phyloP scores from a whole-genome alignment of 2,888 invertebrate genomes.

The Bombylius major region DNA sequence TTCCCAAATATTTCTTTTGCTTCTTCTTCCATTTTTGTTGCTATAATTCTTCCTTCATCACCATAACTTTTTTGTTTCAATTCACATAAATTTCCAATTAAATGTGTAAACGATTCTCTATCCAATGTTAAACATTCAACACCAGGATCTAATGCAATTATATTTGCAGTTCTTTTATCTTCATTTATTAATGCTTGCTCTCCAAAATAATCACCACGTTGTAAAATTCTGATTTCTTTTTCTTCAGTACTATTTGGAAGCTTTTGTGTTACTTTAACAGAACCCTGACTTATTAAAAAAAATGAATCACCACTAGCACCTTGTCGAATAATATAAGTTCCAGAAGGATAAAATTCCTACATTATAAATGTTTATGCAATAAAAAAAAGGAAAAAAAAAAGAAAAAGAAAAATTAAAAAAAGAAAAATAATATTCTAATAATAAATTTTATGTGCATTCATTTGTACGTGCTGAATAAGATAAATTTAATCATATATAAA shows the following conservation, averaged over 20 bases:
- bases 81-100: slow-evolving; percentile 64
- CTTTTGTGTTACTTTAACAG: slow-evolving; percentile 60
- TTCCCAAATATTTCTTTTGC: too few species aligned
- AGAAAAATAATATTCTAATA: background rate
- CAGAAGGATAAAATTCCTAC: slow-evolving; percentile 70
- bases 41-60: slow-evolving; percentile 43
- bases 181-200: slow-evolving; percentile 78
- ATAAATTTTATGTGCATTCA: background rate
- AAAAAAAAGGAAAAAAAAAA: too few species aligned
- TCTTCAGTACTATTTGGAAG: slow-evolving; percentile 45
- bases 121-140: slow-evolving; percentile 80
- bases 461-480: background rate
- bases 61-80: slow-evolving; percentile 62
- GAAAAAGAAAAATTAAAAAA: background rate
- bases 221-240: slow-evolving; percentile 54
- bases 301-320: slow-evolving; percentile 82
- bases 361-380: background rate
- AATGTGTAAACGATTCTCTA: slow-evolving; percentile 58
- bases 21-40: slow-evolving; percentile 21
- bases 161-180: slow-evolving; percentile 81
- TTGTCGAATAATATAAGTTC: slow-evolving; percentile 69
- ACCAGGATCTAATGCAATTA: slow-evolving; percentile 74
- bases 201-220: slow-evolving; percentile 76
- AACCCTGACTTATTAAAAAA: slow-evolving; percentile 77
- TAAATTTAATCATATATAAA: background rate